Percentiles rank a stretch among this genome's conserved stretches.
Conservation (phyloP, 1,140 invertebrate species). For the Drosophila ambigua region DNA sequence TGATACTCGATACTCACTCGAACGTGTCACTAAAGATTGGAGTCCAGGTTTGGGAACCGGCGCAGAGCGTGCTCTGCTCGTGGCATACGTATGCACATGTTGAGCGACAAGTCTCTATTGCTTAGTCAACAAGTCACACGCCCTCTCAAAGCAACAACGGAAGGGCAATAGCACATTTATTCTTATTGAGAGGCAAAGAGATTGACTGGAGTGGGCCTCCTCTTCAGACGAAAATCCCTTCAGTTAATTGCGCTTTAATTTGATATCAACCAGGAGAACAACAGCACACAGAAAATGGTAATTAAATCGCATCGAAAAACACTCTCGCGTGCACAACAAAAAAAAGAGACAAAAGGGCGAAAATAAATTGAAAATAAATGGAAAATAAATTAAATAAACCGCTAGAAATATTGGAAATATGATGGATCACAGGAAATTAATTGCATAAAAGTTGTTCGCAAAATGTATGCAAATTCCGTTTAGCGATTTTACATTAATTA, state of each 20-base stretch:
- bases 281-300: constrained; percentile 24
- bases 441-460: constrained; percentile 47
- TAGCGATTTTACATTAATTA: constrained; percentile 45
- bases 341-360: neutral
- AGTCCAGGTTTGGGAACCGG: too few species aligned
- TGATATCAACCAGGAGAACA: constrained; percentile 33
- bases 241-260: constrained; percentile 47
- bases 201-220: neutral
- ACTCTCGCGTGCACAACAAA: too few species aligned
- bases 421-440: constrained; percentile 46
- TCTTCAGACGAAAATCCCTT: constrained; percentile 28
- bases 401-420: constrained; percentile 24
- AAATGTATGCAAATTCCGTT: constrained; percentile 54
- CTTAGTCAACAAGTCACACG: constrained; percentile 32
- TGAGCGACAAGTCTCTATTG: constrained; percentile 32
- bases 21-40: too few species aligned
- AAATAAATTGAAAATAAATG: constrained; percentile 48
- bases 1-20: too few species aligned
- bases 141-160: neutral
- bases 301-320: constrained; percentile 28
- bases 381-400: constrained; percentile 45
- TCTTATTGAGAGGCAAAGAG: constrained; percentile 40
- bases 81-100: neutral
- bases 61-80: too few species aligned
- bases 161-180: constrained; percentile 35